Conservation (phyloP, 2,888 invertebrate species). For the Pristionchus exspectatus region DNA sequence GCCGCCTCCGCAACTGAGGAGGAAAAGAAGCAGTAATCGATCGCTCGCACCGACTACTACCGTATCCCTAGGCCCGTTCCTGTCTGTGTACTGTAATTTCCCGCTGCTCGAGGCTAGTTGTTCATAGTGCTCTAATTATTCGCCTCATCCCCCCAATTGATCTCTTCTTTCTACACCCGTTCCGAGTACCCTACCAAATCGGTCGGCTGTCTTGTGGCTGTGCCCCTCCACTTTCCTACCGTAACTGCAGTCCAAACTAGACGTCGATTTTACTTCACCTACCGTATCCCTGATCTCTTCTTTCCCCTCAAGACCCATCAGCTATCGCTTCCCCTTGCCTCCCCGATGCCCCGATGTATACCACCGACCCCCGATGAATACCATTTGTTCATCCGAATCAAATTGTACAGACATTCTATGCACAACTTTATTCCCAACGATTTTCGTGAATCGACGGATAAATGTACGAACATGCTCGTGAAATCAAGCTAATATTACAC, state of each 20-base stretch:
- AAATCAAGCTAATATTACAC: background rate
- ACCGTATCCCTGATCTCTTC: background rate
- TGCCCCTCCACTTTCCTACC: background rate
- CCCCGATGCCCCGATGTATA: background rate
- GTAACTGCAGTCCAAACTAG: background rate
- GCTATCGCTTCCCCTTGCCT: background rate
- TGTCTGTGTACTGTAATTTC: slow-evolving; percentile 16
- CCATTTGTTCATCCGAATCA: background rate
- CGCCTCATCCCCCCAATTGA: background rate
- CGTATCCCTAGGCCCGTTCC: background rate
- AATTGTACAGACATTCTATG: slow-evolving; percentile 20
- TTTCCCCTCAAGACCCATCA: background rate
- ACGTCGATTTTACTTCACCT: background rate
- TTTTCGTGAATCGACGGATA: slow-evolving; percentile 17
- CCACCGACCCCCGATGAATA: background rate
- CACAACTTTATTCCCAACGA: slow-evolving; percentile 4
- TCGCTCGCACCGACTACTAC: background rate
- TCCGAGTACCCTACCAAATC: background rate
- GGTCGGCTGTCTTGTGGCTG: background rate
- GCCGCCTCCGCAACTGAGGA: background rate
- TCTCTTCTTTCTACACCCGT: slow-evolving; percentile 6
- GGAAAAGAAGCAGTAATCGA: slow-evolving; percentile 38
- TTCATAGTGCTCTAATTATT: slow-evolving; percentile 35
- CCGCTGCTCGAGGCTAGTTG: slow-evolving; percentile 8
- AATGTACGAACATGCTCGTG: slow-evolving; percentile 44